Evolutionary conservation across 2,888 invertebrate species (phyloP), one percentile per base, ranked within the genome.

Genomic region (Hemicrepidius hirtus): DNA sequence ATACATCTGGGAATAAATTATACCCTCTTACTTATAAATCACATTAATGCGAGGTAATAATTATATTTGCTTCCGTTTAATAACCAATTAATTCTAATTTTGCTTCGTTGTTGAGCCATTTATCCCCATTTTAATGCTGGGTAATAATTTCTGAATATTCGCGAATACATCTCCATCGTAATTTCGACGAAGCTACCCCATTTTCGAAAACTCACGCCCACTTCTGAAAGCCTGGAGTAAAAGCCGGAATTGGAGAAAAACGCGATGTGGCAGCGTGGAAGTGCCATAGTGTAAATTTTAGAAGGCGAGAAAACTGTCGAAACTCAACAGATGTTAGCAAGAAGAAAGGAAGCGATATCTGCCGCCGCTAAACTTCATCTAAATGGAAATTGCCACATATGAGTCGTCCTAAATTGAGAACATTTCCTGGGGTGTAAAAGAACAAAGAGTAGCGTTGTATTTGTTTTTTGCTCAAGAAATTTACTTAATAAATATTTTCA

Each of bases 371-470:
- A 82, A 82, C 80, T 82, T 80, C 80, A 82, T 81, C 81, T 82
- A 82, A 82, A 82, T 82, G 82, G 82, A 82, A 82, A 82, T 82
- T 82, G 80, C 77, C 77, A 80, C 80, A 81, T 80, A 82, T 81
- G 80, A 79, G 79, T 73, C 75, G 74, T 62, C 73, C 74, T 73
- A 77, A 79, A 80, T 80, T 77, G 77, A 78, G 73, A 77, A 73
- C 76, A 68, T 74, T 72, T 75, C 44, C 37, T 21, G 20, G 37
- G 49, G 35, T 62, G 53, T 50, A 62, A 60, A 59, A 49, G 53
- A 35, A 65, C 1, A 35, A n/a, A 40, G 20, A 67, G 55, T 16
- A 32, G 67, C 24, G 32, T 37, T 59, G 32, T 59, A 41, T 67
- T 57, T 57, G 28, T 59, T 67, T 21, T 49, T 59, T 13, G 16